phyloP scores from a whole-genome alignment of 2,113 vertebrate species.

The Ia io region DNA sequence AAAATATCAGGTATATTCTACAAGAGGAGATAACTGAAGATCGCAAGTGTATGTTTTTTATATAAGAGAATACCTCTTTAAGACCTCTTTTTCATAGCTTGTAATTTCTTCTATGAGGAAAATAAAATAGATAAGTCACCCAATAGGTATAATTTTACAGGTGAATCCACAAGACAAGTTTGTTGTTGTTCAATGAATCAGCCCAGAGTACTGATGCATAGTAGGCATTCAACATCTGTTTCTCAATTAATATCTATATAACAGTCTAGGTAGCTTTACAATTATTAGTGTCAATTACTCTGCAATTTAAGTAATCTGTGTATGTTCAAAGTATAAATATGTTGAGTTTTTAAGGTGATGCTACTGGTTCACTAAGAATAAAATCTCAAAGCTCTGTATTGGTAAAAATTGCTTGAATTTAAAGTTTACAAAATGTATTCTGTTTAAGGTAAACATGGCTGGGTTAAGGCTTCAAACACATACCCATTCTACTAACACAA shows the following conservation, averaged over 20 bases:
- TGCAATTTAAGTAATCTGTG: not conserved
- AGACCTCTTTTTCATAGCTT: not conserved
- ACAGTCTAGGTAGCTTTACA: not conserved
- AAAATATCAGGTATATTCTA: not conserved
- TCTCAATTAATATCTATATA: not conserved
- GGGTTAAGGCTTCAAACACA: not conserved
- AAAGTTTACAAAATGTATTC: not conserved
- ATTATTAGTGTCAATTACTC: not conserved
- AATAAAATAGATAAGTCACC: not conserved
- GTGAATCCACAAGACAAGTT: not conserved
- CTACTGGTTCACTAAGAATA: not conserved
- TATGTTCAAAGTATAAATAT: not conserved
- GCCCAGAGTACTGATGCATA: not conserved
- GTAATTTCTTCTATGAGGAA: not conserved
- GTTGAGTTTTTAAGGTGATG: not conserved
- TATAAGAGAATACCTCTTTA: not conserved
- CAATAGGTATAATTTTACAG: not conserved
- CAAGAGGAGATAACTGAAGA: not conserved
- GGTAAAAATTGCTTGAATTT: not conserved
- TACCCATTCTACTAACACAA: not conserved
- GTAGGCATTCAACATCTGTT: not conserved
- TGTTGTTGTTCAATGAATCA: not conserved
- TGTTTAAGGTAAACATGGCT: not conserved
- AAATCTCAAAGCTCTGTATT: not conserved
- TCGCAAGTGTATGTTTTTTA: not conserved